phyloP scores from a whole-genome alignment of 1,140 invertebrate species.

The Saccostrea cuccullata region DNA sequence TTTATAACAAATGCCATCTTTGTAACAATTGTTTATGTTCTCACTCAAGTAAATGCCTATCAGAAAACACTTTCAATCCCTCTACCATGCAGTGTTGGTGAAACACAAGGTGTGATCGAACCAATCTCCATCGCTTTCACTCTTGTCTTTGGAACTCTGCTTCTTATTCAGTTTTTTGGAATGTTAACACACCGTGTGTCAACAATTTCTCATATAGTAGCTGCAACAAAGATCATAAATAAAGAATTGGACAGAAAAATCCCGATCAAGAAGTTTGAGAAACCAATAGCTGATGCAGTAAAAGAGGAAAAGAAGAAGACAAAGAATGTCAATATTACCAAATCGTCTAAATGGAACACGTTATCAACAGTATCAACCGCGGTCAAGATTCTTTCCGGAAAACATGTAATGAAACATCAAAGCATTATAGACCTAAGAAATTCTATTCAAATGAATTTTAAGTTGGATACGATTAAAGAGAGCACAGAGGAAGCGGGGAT shows the following conservation, averaged over 20 bases:
- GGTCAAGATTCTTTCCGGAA: not conserved
- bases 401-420: not conserved
- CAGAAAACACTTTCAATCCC: constrained; percentile 38
- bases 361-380: not conserved
- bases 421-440: not conserved
- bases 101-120: constrained; percentile 40
- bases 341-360: no score
- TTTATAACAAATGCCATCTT: constrained; percentile 60
- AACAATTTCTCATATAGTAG: constrained; percentile 69
- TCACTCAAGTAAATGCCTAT: constrained; percentile 57
- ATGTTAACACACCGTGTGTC: constrained; percentile 78
- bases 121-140: constrained; percentile 78
- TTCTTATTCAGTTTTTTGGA: constrained; percentile 77
- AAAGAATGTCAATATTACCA: no score
- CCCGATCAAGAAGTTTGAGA: not conserved
- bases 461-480: not conserved
- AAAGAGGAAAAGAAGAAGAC: not conserved
- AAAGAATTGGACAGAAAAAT: not conserved
- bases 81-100: constrained; percentile 45
- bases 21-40: constrained; percentile 59
- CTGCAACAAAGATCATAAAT: constrained; percentile 45
- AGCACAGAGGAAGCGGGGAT: not conserved
- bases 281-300: not conserved
- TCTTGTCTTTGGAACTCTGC: constrained; percentile 76
- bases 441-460: not conserved